Base-by-base conservation (phyloP, 2,888 invertebrate genomes). In the Rotaria socialis region DNA sequence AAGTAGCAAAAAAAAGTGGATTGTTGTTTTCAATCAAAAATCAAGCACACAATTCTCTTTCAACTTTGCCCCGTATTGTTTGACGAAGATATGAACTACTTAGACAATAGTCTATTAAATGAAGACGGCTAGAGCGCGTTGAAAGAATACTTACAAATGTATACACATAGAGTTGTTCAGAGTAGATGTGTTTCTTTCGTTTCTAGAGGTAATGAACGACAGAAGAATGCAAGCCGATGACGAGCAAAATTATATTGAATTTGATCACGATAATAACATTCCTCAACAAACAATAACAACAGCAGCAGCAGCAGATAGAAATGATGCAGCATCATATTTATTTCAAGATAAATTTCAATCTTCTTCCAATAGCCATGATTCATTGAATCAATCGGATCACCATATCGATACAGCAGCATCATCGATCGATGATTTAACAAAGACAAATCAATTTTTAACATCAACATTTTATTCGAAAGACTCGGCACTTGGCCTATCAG, bases 391-490 rank as follows among this genome's bases (percentile, higher is more conserved):
- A 47, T 43, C 24, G 0, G 80, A 80, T 24, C 43, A 80, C 6
- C 80, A 80, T 24, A 43, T 80, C 16, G 35, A 67, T 35, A 35
- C 27, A 19, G 4, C n/a, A 43, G 8, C 47, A 80, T 43, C 80
- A 47, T 80, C 80, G 24, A 80, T 47, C 7, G 47, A 80, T 47
- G 47, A 47, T 47, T 47, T 80, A 80, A 24, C 43, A 10, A 43
- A n/a, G n/a, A 47, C 43, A 0, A 47, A 80, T 80, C 47, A 80
- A 80, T 47, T n/a, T 10, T 47, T n/a, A 24, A 22, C 43, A 24
- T 80, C 80, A 47, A 47, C 41, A 41, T 80, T 80, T 47, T 5
- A 80, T 80, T 80, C 80, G 1, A 80, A 80, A 80, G 80, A 80
- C 47, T 80, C 80, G 11, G 80, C 80, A 80, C 43, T 80, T 24